Evolutionary conservation across 1,140 invertebrate species (phyloP), one percentile per base, ranked within the genome.

Genomic region (Bursaphelenchus mucronatus): DNA sequence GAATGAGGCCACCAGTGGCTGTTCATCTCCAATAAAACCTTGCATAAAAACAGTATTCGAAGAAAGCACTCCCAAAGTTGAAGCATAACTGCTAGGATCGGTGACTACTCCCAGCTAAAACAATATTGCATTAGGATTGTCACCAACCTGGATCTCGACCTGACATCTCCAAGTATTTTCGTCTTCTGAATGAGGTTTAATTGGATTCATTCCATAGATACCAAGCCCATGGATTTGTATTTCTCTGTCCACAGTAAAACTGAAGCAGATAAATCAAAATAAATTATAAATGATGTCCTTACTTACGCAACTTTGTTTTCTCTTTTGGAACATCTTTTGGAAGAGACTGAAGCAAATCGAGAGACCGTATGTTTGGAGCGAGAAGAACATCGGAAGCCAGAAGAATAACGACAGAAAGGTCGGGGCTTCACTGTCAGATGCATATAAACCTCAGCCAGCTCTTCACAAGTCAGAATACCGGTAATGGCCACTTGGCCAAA

Each of bases 391-490:
- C 70, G 72, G 45, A 73, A 73, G 39, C 73, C 67, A 10, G 43
- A 21, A 19, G 70, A 57, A 58, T 62, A 73, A 30, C 70, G 70
- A 44, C 58, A 63, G 13, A 30, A 39, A 17, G 70, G 70, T 11
- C 45, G 58, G 40, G 70, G 70, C 40, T 56, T 50, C 6, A 73
- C 61, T n/a, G 70, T 69, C 8, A 73, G 52, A 64, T 73, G 72
- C n/a, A 73, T 49, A 56, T 70, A 73, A n/a, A 73, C 71, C 62
- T 73, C 71, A 46, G 70, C 64, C 15, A 73, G 63, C 52, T 73
- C 70, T 47, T 74, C 70, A 30, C 62, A 68, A 13, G 72, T 73
- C 41, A 73, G 49, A 30, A 73, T 40, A 13, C 59, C 62, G 7
- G 64, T 64, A 19, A 44, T 17, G 13, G 44, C 61, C 13, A 30